phyloP scores from a whole-genome alignment of 2,888 invertebrate species.

The Sericinus montela region DNA sequence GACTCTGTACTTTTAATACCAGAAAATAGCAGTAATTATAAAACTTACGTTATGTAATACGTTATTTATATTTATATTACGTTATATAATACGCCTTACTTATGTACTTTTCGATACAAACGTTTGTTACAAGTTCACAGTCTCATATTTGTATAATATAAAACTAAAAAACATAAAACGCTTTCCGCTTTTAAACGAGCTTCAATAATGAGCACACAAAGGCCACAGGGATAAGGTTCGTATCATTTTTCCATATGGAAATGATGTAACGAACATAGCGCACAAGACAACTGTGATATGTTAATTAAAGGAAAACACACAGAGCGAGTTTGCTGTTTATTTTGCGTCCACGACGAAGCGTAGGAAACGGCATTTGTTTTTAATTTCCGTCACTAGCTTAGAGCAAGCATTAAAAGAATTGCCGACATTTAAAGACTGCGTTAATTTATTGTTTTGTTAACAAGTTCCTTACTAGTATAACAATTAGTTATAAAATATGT shows the following conservation, averaged over 20 bases:
- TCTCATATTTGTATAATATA: too few relatives aligned
- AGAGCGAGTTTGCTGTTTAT: conserved; percentile 61
- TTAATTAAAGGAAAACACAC: conserved; percentile 76
- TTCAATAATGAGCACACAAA: conserved; percentile 19
- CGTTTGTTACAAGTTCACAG: too few relatives aligned
- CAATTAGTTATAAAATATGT: too few relatives aligned
- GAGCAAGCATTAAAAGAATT: conserved; percentile 6
- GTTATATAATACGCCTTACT: too few relatives aligned
- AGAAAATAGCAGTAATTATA: too few relatives aligned
- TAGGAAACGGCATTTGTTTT: conserved; percentile 41
- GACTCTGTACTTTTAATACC: too few relatives aligned
- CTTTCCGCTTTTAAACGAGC: not conserved
- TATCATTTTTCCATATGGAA: conserved; percentile 79
- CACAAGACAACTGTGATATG: conserved; percentile 76
- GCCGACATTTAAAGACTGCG: not conserved
- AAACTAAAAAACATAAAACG: not conserved
- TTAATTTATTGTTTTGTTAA: not conserved
- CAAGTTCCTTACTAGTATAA: too few relatives aligned
- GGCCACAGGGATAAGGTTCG: conserved; percentile 50
- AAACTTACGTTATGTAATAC: too few relatives aligned
- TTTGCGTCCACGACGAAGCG: conserved; percentile 56
- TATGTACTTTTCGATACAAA: too few relatives aligned
- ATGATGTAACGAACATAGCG: conserved; percentile 66
- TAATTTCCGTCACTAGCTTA: conserved; percentile 27
- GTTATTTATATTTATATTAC: too few relatives aligned